A percentile compares a stretch with the other conserved stretches of the same genome.
phyloP scores from a whole-genome alignment of 2,113 vertebrate genomes.

The Merops nubicus region DNA sequence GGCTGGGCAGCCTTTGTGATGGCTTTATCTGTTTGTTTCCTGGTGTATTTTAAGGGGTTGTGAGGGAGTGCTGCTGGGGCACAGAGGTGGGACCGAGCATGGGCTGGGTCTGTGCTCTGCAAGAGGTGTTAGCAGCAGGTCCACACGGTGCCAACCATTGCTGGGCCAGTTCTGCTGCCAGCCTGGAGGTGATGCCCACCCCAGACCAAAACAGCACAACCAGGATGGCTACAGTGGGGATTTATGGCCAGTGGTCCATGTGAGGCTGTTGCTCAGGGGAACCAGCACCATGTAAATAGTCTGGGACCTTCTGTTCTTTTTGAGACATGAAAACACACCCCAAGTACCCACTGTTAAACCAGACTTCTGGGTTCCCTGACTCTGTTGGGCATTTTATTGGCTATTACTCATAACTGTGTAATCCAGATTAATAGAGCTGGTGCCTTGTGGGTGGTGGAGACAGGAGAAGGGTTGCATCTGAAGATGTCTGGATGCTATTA shows the following conservation, averaged over 20 bases:
- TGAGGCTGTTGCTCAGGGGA: conserved; percentile 46
- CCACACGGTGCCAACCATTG: background rate
- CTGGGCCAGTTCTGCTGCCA: background rate
- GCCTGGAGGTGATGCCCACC: background rate
- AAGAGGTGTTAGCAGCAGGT: background rate
- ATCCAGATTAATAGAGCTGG: background rate
- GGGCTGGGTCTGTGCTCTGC: background rate
- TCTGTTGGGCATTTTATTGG: background rate
- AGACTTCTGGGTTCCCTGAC: background rate
- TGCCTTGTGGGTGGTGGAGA: background rate
- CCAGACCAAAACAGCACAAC: background rate
- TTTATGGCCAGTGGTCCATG: conserved; percentile 33
- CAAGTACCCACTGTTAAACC: background rate
- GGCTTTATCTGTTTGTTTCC: background rate
- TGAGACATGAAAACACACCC: background rate
- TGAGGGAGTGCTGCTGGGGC: background rate
- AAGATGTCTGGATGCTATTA: background rate
- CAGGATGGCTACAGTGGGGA: conserved; percentile 35
- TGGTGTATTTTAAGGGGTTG: accelerated
- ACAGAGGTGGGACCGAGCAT: background rate
- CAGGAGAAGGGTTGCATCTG: background rate
- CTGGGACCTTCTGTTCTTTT: background rate
- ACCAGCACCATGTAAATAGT: conserved; percentile 45
- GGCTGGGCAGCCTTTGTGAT: background rate
- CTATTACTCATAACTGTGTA: background rate